These are phyloP conservation scores for Panopea generosa DNA, from an alignment of 2,888 invertebrate genomes.

Conservation along the genomic window DNA sequence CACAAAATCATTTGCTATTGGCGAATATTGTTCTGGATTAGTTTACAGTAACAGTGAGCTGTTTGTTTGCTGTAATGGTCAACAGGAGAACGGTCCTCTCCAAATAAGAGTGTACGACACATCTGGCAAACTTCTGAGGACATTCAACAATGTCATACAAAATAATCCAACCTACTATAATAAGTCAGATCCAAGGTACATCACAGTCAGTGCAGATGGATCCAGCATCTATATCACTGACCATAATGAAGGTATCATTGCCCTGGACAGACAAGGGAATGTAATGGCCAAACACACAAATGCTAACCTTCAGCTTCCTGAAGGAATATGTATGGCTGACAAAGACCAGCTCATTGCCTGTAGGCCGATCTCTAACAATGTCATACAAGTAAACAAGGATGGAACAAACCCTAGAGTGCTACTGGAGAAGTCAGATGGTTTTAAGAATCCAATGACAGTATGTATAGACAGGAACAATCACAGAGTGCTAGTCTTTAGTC, in stretches of 20 bases:
- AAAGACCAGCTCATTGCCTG: slow-evolving; percentile 4
- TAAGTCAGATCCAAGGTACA: background rate
- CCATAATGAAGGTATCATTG: too few species aligned
- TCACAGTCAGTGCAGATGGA: background rate
- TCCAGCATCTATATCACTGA: too few species aligned
- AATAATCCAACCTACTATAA: too few species aligned
- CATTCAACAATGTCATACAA: too few species aligned
- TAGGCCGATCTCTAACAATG: background rate
- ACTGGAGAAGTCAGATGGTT: slow-evolving; percentile 2
- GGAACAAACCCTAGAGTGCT: background rate
- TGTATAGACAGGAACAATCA: background rate
- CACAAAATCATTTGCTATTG: background rate
- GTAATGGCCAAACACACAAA: background rate
- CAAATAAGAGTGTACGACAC: slow-evolving; percentile 9
- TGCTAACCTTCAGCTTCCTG: background rate
- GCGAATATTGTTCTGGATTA: background rate
- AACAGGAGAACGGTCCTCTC: background rate
- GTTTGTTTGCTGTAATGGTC: slow-evolving; percentile 4
- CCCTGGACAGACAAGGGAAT: too few species aligned
- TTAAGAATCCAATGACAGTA: slow-evolving; percentile 1
- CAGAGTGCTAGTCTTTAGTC: background rate
- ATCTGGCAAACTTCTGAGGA: background rate
- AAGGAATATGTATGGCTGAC: slow-evolving; percentile 5
- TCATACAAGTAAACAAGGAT: background rate
- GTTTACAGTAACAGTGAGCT: slow-evolving; percentile 1